phyloP scores from a whole-genome alignment of 2,888 invertebrate species.

The Alitta virens region DNA sequence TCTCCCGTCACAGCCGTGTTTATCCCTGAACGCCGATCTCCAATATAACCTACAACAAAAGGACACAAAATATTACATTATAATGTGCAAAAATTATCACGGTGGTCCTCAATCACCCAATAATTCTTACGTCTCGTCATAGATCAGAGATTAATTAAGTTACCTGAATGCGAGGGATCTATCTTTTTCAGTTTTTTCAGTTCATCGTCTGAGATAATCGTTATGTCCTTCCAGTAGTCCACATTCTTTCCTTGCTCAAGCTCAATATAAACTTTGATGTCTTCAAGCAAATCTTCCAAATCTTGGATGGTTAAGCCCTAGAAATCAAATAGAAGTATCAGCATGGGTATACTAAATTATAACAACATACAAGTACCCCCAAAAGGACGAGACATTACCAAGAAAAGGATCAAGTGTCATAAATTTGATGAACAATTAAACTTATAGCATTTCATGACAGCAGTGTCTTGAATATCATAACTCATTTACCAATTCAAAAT shows the following conservation, averaged over 20 bases:
- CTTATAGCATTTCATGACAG: too few relatives aligned
- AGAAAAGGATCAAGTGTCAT: too few relatives aligned
- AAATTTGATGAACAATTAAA: too few relatives aligned
- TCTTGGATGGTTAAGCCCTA: conserved; percentile 78
- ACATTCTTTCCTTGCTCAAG: conserved; percentile 84
- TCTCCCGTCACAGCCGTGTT: conserved; percentile 88
- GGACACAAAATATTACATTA: background rate
- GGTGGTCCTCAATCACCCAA: too few relatives aligned
- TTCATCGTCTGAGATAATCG: conserved; percentile 91
- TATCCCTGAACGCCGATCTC: conserved; percentile 66
- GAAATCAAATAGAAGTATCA: conserved; percentile 15
- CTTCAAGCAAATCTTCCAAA: conserved; percentile 91
- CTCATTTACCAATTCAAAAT: too few relatives aligned
- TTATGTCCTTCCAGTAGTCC: conserved; percentile 94
- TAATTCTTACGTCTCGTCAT: too few relatives aligned
- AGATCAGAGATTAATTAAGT: too few relatives aligned
- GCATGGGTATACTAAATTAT: too few relatives aligned
- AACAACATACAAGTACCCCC: too few relatives aligned
- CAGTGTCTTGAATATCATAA: too few relatives aligned
- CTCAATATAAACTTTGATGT: conserved; percentile 86
- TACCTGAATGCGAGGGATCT: conserved; percentile 57
- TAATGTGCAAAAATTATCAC: too few relatives aligned
- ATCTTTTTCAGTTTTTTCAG: conserved; percentile 76
- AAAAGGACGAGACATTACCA: too few relatives aligned
- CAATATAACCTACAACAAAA: conserved; percentile 37